Base-by-base conservation (phyloP, 2,797 vertebrate genomes). In the Dendrocincla tyrannina region DNA sequence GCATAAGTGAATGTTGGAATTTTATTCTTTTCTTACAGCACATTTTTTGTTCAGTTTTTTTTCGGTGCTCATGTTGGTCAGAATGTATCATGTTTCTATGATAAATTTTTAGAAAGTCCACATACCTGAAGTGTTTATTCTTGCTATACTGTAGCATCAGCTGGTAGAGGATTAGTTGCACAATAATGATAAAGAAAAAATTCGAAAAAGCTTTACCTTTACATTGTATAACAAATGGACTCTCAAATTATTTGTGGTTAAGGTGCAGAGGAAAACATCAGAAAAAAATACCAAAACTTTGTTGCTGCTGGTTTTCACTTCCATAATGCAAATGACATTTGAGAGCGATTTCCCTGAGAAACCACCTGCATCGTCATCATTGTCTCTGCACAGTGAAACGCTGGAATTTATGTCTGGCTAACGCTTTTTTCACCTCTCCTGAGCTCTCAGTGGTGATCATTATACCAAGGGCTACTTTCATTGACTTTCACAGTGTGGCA, bases 201-300 rank as follows among this genome's bases (percentile, higher is more conserved):
- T 10, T 22, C 7, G 7, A 52, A 50, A 73, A 53, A n/a, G 0
- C 1, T 46, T 7, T 52, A 25, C 3, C 2, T 66, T 87, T 80
- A 41, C 8, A 9, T n/a, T 58, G 10, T 7, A 8, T 49, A 66
- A 60, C 0, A 10, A 56, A 63, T 4, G 8, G 17, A 24, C 3
- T 47, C 1, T 13, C 11, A 64, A 78, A 76, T 62, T 73, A 16
- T 74, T 49, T 79, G 35, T 37, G 16, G 8, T 50, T 46, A 20
- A 64, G 1, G 6, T 64, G 9, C 28, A 53, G 12, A 62, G 14
- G 27, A 90, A 60, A 74, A 4, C 15, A 56, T 41, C 9, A 60
- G 25, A 22, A 88, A 72, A 25, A 30, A 7, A 17, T 1, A 4
- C 25, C 53, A 44, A 18, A 52, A 30, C 17, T 30, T 52, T 46